These are phyloP conservation scores for Ochotona princeps DNA, from an alignment of 2,113 vertebrate species.

Conservation along the genomic window DNA sequence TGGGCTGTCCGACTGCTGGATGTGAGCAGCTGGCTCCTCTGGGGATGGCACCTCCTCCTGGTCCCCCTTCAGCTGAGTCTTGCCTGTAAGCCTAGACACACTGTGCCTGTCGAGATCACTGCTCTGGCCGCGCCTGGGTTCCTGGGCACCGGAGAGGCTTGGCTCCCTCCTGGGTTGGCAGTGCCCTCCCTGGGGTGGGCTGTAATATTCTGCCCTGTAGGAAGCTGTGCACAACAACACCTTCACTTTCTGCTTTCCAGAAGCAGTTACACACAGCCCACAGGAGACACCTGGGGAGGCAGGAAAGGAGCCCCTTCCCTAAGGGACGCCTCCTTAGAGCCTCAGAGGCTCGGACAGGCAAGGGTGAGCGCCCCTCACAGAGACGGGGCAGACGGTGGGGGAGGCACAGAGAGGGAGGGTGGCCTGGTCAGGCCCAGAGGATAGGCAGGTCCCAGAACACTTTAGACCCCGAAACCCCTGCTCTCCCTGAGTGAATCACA, in stretches of 20 bases:
- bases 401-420: neutral
- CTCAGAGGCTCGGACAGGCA: neutral
- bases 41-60: neutral
- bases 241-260: neutral
- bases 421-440: accelerated
- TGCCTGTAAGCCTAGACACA: neutral
- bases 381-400: neutral
- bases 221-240: neutral
- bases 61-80: neutral
- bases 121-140: neutral
- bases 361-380: neutral
- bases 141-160: neutral
- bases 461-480: neutral
- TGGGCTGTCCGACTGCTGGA: neutral
- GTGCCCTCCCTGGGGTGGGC: neutral
- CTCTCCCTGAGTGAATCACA: neutral
- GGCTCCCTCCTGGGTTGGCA: neutral
- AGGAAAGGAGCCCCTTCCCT: neutral
- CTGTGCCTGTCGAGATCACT: neutral
- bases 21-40: neutral
- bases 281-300: neutral
- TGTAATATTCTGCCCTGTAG: neutral
- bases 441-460: neutral
- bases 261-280: neutral
- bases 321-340: neutral